These are phyloP conservation scores for Agrochola circellaris DNA, from an alignment of 2,888 invertebrate species.

Conservation along the genomic window DNA sequence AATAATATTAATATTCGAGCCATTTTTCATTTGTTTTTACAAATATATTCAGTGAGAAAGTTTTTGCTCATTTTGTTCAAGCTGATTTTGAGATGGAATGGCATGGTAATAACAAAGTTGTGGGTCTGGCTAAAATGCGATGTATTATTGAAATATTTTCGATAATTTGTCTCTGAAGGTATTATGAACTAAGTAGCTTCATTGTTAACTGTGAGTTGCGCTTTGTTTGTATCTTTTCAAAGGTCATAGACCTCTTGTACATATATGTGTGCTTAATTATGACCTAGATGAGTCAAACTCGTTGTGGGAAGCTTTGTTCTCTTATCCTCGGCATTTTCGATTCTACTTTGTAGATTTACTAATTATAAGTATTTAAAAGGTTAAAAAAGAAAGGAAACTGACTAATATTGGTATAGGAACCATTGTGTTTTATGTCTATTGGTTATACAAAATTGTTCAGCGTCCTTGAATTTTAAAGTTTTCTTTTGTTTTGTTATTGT, in stretches of 20 bases:
- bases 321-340: conserved; percentile 16
- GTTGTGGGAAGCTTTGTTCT: conserved; percentile 20
- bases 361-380: conserved; percentile 29
- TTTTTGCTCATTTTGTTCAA: not conserved
- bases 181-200: conserved; percentile 18
- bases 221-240: conserved; percentile 23
- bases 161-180: conserved; percentile 10
- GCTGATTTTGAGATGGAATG: conserved; percentile 1
- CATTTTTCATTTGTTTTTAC: conserved; percentile 6
- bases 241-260: conserved; percentile 48
- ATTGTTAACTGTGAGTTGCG: conserved; percentile 23
- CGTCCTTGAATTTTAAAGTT: conserved; percentile 7
- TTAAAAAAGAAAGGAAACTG: conserved; percentile 16
- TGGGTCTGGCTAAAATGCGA: conserved; percentile 43
- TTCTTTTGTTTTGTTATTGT: conserved; percentile 39
- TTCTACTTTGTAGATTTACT: conserved; percentile 32
- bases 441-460: not conserved
- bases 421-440: not conserved
- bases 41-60: not conserved
- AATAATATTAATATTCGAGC: conserved; percentile 22
- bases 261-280: conserved; percentile 32
- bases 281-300: conserved; percentile 46
- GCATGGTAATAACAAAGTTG: not conserved
- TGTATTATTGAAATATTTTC: not conserved
- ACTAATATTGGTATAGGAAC: not conserved